phyloP scores from a whole-genome alignment of 23 tunicate species.

The Ascidia mentula region DNA sequence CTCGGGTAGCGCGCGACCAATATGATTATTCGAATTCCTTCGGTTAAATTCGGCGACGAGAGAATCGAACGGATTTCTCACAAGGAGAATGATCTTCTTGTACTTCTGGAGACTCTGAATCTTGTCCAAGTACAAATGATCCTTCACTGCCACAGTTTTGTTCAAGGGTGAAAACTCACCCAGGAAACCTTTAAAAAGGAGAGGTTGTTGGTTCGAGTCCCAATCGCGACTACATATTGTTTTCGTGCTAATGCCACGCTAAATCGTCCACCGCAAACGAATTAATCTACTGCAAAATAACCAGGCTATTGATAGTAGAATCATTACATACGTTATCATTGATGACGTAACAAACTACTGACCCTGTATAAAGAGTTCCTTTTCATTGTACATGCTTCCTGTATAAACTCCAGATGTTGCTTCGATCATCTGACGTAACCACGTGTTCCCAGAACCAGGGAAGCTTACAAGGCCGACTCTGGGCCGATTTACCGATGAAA shows the following conservation, averaged over 20 bases:
- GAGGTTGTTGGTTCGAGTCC: not conserved
- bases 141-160: conserved; percentile 4
- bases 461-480: conserved; percentile 18
- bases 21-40: conserved; percentile 25
- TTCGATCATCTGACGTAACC: conserved; percentile 34
- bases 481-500: not conserved
- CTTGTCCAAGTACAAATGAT: conserved; percentile 21
- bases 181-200: conserved; percentile 15
- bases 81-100: conserved; percentile 12
- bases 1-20: conserved; percentile 4
- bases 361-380: conserved; percentile 14
- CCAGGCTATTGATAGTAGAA: no score
- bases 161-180: conserved; percentile 11
- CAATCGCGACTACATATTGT: not conserved
- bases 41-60: conserved; percentile 41
- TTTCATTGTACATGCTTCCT: conserved; percentile 26
- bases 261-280: no score
- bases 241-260: no score
- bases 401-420: conserved; percentile 25
- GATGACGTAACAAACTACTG: not conserved
- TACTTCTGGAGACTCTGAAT: conserved; percentile 11
- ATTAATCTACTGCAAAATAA: no score
- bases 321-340: no score
- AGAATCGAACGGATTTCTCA: conserved; percentile 46
- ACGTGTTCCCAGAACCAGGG: conserved; percentile 33